These are phyloP conservation scores for Solea senegalensis DNA, from an alignment of 2,113 vertebrate genomes.

Conservation along the genomic window DNA sequence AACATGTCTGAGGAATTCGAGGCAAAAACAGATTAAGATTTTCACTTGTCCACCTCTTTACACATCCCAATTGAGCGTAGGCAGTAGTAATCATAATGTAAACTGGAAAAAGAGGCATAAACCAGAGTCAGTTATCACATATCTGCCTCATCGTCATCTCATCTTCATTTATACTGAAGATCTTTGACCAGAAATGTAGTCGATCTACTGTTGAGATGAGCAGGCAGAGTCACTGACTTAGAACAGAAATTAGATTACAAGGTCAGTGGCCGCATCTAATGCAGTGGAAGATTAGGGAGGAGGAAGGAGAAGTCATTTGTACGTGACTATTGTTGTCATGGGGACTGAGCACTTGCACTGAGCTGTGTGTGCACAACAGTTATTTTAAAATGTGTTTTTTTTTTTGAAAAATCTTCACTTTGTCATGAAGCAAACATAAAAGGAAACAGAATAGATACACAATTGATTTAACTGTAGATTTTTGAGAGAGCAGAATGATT, in stretches of 20 bases:
- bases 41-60: neutral
- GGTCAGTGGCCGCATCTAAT: conserved; percentile 58
- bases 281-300: conserved; percentile 55
- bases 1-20: neutral
- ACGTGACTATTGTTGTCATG: conserved; percentile 60
- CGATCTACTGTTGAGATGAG: conserved; percentile 41
- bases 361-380: conserved; percentile 37
- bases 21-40: conserved; percentile 11
- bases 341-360: conserved; percentile 44
- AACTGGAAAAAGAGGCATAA: neutral
- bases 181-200: conserved; percentile 54
- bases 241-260: conserved; percentile 66
- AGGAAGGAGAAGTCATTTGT: conserved; percentile 46
- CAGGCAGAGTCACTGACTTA: conserved; percentile 46
- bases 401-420: conserved; percentile 26
- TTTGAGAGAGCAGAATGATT: neutral
- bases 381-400: conserved; percentile 22
- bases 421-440: neutral
- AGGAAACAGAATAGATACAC: neutral
- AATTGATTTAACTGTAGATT: neutral
- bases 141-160: conserved; percentile 17
- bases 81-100: neutral
- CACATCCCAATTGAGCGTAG: neutral
- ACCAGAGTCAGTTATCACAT: conserved; percentile 32
- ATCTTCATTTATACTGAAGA: conserved; percentile 34